Evolutionary conservation across 1,140 invertebrate genomes (phyloP).

Genomic region (Reticulitermes speratus): DNA sequence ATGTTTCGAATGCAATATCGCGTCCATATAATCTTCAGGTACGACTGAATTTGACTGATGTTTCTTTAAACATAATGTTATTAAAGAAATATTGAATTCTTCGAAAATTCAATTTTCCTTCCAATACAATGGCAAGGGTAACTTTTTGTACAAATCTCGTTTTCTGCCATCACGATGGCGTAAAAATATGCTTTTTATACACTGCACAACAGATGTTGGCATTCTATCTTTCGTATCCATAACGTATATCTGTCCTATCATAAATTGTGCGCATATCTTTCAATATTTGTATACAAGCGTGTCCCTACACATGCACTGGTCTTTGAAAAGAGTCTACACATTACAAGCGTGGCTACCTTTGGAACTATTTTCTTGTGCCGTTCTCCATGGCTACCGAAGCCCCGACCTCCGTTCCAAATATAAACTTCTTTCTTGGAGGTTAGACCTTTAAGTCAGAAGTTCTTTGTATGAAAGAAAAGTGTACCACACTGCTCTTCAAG

Average conservation of each 20-base stretch:
- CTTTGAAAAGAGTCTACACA: neutral
- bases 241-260: neutral
- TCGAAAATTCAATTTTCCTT: too few species aligned
- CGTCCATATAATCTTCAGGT: too few species aligned
- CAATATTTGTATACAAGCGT: neutral
- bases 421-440: neutral
- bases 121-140: neutral
- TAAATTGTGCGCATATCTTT: neutral
- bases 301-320: neutral
- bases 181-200: neutral
- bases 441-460: too few species aligned
- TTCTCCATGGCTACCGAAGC: neutral
- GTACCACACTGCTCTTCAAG: too few species aligned
- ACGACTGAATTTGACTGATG: too few species aligned
- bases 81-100: too few species aligned
- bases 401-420: neutral
- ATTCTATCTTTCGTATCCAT: neutral
- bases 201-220: neutral
- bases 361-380: neutral
- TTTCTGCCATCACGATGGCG: neutral
- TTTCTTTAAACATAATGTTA: too few species aligned
- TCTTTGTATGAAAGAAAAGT: neutral
- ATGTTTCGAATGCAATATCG: too few species aligned
- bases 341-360: neutral
- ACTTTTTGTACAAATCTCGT: neutral